These are phyloP conservation scores for Macrophya alboannulata DNA, from an alignment of 2,888 invertebrate genomes.

Conservation along the genomic window DNA sequence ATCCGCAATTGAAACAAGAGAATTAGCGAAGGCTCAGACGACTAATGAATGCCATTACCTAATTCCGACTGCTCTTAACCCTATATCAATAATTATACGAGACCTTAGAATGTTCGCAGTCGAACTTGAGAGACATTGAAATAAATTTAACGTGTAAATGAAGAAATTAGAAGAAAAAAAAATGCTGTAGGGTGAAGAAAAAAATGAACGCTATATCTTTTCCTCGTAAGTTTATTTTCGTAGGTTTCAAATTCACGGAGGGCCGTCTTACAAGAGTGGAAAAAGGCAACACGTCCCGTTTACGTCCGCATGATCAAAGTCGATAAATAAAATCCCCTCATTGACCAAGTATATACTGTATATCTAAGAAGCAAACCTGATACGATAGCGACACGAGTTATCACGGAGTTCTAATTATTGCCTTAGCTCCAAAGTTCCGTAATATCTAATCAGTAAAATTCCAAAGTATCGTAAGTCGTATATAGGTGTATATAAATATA, in stretches of 20 bases:
- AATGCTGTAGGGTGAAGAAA: neutral
- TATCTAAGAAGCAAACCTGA: neutral
- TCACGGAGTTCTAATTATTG: constrained; percentile 1
- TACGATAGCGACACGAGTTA: constrained; percentile 15
- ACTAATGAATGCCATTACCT: constrained; percentile 53
- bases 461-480: neutral
- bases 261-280: neutral
- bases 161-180: neutral
- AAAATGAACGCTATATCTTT: neutral
- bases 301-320: neutral
- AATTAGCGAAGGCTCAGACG: constrained; percentile 50
- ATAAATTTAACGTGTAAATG: neutral
- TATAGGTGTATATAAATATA: neutral
- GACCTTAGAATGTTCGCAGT: neutral
- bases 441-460: constrained; percentile 47
- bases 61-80: neutral
- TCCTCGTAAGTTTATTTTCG: neutral
- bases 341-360: neutral
- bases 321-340: neutral
- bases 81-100: constrained; percentile 5
- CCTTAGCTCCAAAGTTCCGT: neutral
- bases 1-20: constrained; percentile 43
- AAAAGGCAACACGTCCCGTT: neutral
- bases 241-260: neutral
- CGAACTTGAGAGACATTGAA: neutral